Percentiles rank a stretch among this genome's conserved stretches.
Conservation (phyloP, 2,797 vertebrate species). For the Buceros bicornis region DNA sequence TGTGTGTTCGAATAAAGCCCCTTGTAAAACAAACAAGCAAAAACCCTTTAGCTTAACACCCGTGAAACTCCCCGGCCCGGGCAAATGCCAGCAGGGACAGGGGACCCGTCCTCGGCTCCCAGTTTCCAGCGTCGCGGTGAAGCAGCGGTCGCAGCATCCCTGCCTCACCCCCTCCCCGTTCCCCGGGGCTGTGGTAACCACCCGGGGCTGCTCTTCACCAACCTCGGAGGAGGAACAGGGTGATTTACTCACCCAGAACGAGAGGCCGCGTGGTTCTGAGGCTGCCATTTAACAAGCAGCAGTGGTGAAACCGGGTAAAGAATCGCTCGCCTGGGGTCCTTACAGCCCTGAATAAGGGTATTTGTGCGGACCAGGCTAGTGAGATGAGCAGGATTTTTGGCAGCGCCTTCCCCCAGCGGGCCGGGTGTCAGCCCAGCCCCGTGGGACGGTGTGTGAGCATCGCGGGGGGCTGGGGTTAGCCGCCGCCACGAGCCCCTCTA, state of each 20-base stretch:
- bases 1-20: background rate
- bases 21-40: background rate
- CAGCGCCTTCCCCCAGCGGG: fast-evolving
- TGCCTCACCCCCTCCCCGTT: no score
- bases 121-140: fast-evolving
- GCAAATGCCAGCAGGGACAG: fast-evolving
- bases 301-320: background rate
- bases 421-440: fast-evolving
- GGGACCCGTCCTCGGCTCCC: background rate
- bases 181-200: fast-evolving
- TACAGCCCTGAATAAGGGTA: background rate
- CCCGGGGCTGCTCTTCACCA: fast-evolving
- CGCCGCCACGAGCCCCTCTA: no score
- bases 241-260: background rate
- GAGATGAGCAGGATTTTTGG: background rate
- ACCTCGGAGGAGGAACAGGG: background rate
- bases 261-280: background rate
- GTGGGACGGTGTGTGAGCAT: fast-evolving
- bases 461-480: fast-evolving
- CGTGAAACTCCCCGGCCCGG: background rate
- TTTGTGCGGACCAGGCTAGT: background rate
- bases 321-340: background rate
- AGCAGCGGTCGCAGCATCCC: background rate
- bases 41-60: background rate
- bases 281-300: background rate